phyloP scores from a whole-genome alignment of 2,888 invertebrate genomes.

The Callosobruchus maculatus region DNA sequence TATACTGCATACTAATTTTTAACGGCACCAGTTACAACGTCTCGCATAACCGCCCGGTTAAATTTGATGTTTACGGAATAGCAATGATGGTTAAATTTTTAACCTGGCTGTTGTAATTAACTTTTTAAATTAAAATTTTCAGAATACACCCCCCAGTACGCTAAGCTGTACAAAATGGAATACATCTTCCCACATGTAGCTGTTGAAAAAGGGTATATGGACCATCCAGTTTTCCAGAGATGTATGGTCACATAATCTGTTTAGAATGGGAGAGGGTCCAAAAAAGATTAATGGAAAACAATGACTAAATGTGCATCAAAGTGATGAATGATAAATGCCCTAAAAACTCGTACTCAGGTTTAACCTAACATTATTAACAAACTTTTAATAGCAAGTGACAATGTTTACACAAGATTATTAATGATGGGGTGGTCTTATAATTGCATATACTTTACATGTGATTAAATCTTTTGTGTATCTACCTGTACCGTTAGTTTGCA shows the following conservation, averaged over 20 bases:
- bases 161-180: too few species aligned
- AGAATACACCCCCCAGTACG: too few species aligned
- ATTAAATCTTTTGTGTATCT: neutral
- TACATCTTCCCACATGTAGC: too few species aligned
- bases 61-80: too few species aligned
- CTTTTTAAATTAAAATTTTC: too few species aligned
- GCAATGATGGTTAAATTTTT: too few species aligned
- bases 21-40: too few species aligned
- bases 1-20: too few species aligned
- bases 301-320: slow-evolving; percentile 31
- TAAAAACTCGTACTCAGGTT: slow-evolving; percentile 20
- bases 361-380: slow-evolving; percentile 39
- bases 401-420: slow-evolving; percentile 43
- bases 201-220: neutral
- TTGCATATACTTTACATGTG: slow-evolving; percentile 16
- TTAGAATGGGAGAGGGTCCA: neutral
- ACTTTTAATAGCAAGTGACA: slow-evolving; percentile 44
- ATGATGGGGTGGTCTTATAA: slow-evolving; percentile 35
- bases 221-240: slow-evolving; percentile 1
- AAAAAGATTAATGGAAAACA: slow-evolving; percentile 1
- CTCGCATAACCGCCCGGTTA: too few species aligned
- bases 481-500: neutral
- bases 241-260: slow-evolving; percentile 1
- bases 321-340: slow-evolving; percentile 26
- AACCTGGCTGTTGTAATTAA: too few species aligned